Conservation (phyloP, 2,113 vertebrate species). For the Montifringilla adamsi region DNA sequence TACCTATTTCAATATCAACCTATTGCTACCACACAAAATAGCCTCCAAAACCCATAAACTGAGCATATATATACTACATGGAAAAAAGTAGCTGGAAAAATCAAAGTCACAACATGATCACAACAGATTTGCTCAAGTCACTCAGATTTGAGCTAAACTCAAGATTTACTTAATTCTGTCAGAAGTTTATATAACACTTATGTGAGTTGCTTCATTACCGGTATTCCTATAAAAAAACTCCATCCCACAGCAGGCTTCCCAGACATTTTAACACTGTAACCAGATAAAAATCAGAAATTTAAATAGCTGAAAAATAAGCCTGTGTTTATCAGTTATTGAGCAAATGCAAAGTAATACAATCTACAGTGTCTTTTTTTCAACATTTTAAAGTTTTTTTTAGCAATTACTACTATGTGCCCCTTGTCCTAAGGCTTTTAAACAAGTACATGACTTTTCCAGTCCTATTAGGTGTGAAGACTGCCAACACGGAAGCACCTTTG, state of each 20-base stretch:
- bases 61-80: neutral
- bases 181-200: neutral
- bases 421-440: neutral
- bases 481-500: neutral
- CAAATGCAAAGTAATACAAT: neutral
- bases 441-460: neutral
- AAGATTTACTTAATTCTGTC: neutral
- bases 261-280: neutral
- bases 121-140: neutral
- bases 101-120: neutral
- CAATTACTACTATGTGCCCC: neutral
- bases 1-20: neutral
- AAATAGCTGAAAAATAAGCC: neutral
- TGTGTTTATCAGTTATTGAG: neutral
- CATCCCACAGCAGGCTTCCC: neutral
- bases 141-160: neutral
- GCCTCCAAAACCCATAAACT: neutral
- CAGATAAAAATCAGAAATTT: neutral
- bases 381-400: neutral
- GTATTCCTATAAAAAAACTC: neutral
- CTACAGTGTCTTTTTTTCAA: neutral
- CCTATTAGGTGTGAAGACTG: slow-evolving; percentile 1
- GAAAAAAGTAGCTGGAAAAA: neutral
- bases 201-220: neutral
- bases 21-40: neutral